Conservation (phyloP, 92 coral and sea anemone genomes). For the Epizoanthus rinbou region DNA sequence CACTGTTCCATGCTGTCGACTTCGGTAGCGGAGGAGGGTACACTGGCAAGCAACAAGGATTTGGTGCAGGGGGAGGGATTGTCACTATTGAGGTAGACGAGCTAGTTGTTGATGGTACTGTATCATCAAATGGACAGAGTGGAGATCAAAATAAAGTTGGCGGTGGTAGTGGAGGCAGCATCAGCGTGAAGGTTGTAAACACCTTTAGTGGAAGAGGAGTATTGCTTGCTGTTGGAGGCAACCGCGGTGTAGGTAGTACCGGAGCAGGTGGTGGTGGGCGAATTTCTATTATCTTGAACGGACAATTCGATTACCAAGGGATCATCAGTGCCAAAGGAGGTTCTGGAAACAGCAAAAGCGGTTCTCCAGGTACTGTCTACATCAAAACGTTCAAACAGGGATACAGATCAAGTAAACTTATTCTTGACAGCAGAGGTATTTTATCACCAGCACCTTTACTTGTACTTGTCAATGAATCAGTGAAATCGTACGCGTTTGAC, state of each 20-base stretch:
- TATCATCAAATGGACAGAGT: conserved; percentile 59
- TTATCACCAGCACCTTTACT: conserved; percentile 35
- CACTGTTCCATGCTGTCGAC: conserved; percentile 50
- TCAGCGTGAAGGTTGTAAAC: conserved; percentile 34
- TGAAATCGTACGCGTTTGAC: conserved; percentile 44
- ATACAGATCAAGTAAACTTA: conserved; percentile 42
- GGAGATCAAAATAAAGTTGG: conserved; percentile 47
- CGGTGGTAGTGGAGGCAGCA: conserved; percentile 74
- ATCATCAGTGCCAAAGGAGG: conserved; percentile 55
- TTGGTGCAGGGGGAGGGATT: conserved; percentile 68
- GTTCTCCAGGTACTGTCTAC: conserved; percentile 72
- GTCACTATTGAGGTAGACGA: conserved; percentile 41
- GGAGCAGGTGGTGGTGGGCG: conserved; percentile 72
- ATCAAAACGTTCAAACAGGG: conserved; percentile 52
- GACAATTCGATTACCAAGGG: conserved; percentile 48
- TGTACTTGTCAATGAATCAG: conserved; percentile 52
- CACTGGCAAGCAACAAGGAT: conserved; percentile 19
- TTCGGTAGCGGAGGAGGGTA: conserved; percentile 74
- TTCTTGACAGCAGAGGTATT: conserved; percentile 51
- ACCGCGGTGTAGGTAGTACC: conserved; percentile 8
- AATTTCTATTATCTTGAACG: conserved; percentile 39
- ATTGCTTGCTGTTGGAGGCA: conserved; percentile 53
- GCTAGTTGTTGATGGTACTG: conserved; percentile 48
- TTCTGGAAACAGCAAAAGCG: conserved; percentile 41
- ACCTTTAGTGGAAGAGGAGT: conserved; percentile 57